Percentiles rank a stretch among this genome's conserved stretches.
phyloP scores from a whole-genome alignment of 2,113 vertebrate genomes.

The western clawed frog (Xenopus tropicalis) region UCB_Xtro_10.0 CM004447.2:135664001-135664500 shows the following conservation, averaged over 20 bases:
- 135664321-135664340: no score
- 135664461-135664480: no score
- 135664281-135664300: no score
- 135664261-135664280: background rate
- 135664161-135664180: constrained; percentile 36
- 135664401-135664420: no score
- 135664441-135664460: no score
- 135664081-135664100: constrained; percentile 39
- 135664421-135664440: no score
- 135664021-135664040: constrained; percentile 24
- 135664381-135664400: no score
- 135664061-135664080: constrained; percentile 30
- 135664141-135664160: constrained; percentile 33
- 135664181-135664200: constrained; percentile 10
- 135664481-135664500: no score
- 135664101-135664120: constrained; percentile 31
- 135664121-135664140: constrained; percentile 30
- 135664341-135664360: no score
- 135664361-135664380: no score
- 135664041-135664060: constrained; percentile 30
- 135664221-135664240: background rate
- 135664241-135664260: constrained; percentile 25
- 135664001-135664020: constrained; percentile 27
- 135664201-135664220: constrained; percentile 28
- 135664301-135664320: no score